Percentiles rank a stretch among this genome's conserved stretches.
These are phyloP conservation scores for Portunus trituberculatus DNA, from an alignment of 1,140 invertebrate genomes.

Conservation along the genomic window DNA sequence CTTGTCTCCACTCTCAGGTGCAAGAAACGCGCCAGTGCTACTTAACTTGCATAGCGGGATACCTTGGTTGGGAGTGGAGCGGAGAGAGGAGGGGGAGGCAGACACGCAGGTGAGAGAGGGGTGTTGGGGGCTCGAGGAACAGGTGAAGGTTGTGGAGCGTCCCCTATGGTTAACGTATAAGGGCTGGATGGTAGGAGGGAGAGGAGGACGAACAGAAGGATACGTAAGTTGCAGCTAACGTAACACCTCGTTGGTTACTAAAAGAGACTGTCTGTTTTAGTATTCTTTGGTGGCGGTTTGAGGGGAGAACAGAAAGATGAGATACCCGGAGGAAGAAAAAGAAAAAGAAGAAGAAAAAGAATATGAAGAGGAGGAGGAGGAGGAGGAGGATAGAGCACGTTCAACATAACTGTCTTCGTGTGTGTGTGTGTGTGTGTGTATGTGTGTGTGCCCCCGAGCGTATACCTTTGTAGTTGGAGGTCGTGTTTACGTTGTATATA, in stretches of 20 bases:
- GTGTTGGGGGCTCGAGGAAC: neutral
- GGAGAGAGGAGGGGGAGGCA: neutral
- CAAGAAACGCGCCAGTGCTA: neutral
- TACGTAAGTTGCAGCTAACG: no score
- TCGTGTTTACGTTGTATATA: neutral
- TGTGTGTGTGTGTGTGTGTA: constrained; percentile 17
- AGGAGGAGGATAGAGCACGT: no score
- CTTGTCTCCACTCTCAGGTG: neutral
- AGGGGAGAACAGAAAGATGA: no score
- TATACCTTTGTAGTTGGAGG: no score
- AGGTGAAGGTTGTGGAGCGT: neutral
- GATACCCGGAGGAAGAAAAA: no score
- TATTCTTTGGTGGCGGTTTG: no score
- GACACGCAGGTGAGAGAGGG: neutral
- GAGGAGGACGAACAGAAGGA: neutral
- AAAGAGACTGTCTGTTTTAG: no score
- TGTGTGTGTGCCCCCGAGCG: neutral
- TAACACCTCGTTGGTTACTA: no score
- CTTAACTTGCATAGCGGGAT: constrained; percentile 38
- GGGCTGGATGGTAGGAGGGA: neutral
- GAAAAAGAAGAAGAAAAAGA: no score
- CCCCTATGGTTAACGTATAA: neutral
- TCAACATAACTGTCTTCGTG: neutral
- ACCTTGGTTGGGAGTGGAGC: neutral
- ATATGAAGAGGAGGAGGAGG: no score